A percentile compares a stretch with the other conserved stretches of the same genome.
Evolutionary conservation across 2,888 invertebrate genomes (phyloP).

Genomic region (Aphodius sticticus): DNA sequence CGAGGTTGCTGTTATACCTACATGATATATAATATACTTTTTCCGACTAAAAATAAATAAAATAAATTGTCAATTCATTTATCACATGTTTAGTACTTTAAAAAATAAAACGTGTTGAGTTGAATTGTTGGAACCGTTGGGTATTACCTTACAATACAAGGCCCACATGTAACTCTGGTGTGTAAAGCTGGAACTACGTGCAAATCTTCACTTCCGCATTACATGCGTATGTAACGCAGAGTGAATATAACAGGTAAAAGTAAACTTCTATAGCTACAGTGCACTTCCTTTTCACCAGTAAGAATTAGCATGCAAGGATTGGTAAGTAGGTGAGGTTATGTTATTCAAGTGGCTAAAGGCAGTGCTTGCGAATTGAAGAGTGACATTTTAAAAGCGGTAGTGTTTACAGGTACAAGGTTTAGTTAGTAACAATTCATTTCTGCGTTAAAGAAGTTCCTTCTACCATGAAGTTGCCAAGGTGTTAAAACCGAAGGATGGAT

Average conservation of each 20-base stretch:
- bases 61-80: neutral
- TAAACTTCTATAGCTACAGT: slow-evolving; percentile 8
- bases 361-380: neutral
- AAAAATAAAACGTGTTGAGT: neutral
- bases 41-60: slow-evolving; percentile 14
- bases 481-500: neutral
- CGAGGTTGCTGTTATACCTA: neutral
- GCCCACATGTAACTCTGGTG: slow-evolving; percentile 12
- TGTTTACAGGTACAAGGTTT: neutral
- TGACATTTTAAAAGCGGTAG: slow-evolving; percentile 17
- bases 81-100: neutral
- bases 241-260: neutral
- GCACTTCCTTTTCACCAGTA: slow-evolving; percentile 11
- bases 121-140: neutral
- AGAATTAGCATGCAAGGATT: slow-evolving; percentile 37
- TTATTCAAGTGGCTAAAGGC: neutral
- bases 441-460: slow-evolving; percentile 9
- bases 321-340: slow-evolving; percentile 5
- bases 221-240: slow-evolving; percentile 7
- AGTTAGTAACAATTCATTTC: slow-evolving; percentile 6
- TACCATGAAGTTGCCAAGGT: neutral
- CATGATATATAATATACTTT: neutral
- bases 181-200: slow-evolving; percentile 12
- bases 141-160: slow-evolving; percentile 13
- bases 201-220: slow-evolving; percentile 9